phyloP scores from a whole-genome alignment of 2,888 invertebrate species.

The Ganaspis brasiliensis region DNA sequence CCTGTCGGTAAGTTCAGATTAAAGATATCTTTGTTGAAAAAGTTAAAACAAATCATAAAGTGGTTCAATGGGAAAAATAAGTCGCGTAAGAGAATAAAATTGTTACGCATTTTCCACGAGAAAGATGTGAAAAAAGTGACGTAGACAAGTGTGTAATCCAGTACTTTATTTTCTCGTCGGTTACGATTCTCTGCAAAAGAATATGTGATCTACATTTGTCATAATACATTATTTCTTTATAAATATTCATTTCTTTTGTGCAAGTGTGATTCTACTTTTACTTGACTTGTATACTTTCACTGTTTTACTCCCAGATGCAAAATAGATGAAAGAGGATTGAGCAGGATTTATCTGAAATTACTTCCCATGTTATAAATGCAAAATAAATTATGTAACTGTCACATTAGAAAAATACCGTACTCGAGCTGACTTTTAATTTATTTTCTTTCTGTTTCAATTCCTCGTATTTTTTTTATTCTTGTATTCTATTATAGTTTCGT shows the following conservation, averaged over 20 bases:
- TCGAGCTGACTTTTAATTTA: no score
- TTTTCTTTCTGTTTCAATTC: no score
- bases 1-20: no score
- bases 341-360: background rate
- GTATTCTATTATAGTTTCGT: no score
- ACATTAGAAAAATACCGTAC: no score
- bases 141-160: conserved; percentile 55
- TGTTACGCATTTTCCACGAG: background rate
- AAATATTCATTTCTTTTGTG: conserved; percentile 44
- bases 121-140: background rate
- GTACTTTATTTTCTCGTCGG: conserved; percentile 58
- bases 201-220: conserved; percentile 71
- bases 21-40: no score
- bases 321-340: conserved; percentile 52
- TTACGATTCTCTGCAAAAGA: conserved; percentile 42
- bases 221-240: conserved; percentile 66
- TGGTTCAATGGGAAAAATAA: background rate
- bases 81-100: background rate
- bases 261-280: conserved; percentile 75
- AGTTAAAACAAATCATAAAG: background rate
- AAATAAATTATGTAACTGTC: background rate
- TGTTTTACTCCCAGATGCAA: conserved; percentile 72
- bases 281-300: conserved; percentile 75
- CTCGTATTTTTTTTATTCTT: no score
- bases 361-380: background rate